These are phyloP conservation scores for Micropterix aruncella DNA, from an alignment of 2,888 invertebrate species.

Conservation along the genomic window DNA sequence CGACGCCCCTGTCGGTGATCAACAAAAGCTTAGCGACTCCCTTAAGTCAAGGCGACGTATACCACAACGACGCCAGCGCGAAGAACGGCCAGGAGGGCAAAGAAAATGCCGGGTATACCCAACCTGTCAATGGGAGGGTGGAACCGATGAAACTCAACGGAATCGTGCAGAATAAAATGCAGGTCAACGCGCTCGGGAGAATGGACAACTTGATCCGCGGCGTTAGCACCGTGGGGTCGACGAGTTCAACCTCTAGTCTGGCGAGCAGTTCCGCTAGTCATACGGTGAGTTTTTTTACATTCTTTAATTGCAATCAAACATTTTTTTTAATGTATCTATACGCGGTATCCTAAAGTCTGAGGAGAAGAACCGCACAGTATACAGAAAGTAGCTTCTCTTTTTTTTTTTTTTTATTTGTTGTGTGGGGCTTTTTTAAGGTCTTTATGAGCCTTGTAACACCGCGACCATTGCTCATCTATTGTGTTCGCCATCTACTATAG, in stretches of 20 bases:
- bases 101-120: constrained; percentile 40
- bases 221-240: constrained; percentile 21
- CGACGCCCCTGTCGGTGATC: constrained; percentile 36
- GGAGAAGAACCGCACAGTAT: no score
- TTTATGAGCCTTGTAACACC: no score
- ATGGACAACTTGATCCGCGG: constrained; percentile 6
- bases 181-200: background rate
- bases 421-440: no score
- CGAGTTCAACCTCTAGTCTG: constrained; percentile 27
- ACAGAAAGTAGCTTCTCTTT: no score
- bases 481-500: no score
- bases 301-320: no score
- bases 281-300: constrained; percentile 22
- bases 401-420: no score
- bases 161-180: background rate
- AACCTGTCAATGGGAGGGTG: constrained; percentile 17
- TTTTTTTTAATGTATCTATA: no score
- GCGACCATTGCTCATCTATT: no score
- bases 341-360: no score
- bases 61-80: constrained; percentile 37
- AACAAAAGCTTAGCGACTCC: constrained; percentile 53
- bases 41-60: constrained; percentile 40
- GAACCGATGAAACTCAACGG: constrained; percentile 5
- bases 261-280: constrained; percentile 32
- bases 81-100: constrained; percentile 39